A percentile compares a stretch with the other conserved stretches of the same genome.
These are phyloP conservation scores for Polyodon spathula DNA, from an alignment of 2,113 vertebrate genomes.

Conservation along the genomic window DNA sequence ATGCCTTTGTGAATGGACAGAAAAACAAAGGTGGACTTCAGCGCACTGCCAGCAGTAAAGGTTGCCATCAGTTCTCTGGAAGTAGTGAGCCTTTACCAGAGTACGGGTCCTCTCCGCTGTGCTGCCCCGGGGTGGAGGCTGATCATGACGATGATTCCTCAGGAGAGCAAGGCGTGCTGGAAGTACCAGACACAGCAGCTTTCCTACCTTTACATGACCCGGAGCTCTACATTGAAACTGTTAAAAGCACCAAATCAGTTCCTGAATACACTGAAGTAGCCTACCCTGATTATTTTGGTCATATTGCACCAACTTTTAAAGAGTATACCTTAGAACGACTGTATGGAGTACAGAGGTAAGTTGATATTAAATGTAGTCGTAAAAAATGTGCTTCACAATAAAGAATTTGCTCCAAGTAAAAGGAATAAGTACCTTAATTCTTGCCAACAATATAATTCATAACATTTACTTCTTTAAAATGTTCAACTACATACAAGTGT, in stretches of 20 bases:
- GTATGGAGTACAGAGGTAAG: constrained; percentile 93
- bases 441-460: too few species aligned
- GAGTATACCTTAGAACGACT: constrained; percentile 85
- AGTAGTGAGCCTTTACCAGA: constrained; percentile 55
- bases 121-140: constrained; percentile 60
- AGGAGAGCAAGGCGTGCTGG: constrained; percentile 57
- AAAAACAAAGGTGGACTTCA: constrained; percentile 34
- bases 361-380: too few species aligned
- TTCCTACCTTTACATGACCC: constrained; percentile 80
- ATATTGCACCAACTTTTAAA: constrained; percentile 76
- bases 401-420: too few species aligned
- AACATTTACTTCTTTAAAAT: too few species aligned
- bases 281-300: constrained; percentile 96
- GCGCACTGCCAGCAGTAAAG: constrained; percentile 37
- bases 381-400: too few species aligned
- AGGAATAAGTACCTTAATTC: too few species aligned
- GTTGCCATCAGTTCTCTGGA: constrained; percentile 42
- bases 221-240: constrained; percentile 87
- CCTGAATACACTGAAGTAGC: constrained; percentile 87
- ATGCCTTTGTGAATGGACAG: constrained; percentile 31
- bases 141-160: constrained; percentile 75
- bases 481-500: too few species aligned
- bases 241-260: constrained; percentile 80
- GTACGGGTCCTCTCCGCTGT: constrained; percentile 49
- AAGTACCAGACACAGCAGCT: constrained; percentile 62